Base-by-base conservation (phyloP, 1,140 invertebrate species). In the Rhagoletis pomonella region DNA sequence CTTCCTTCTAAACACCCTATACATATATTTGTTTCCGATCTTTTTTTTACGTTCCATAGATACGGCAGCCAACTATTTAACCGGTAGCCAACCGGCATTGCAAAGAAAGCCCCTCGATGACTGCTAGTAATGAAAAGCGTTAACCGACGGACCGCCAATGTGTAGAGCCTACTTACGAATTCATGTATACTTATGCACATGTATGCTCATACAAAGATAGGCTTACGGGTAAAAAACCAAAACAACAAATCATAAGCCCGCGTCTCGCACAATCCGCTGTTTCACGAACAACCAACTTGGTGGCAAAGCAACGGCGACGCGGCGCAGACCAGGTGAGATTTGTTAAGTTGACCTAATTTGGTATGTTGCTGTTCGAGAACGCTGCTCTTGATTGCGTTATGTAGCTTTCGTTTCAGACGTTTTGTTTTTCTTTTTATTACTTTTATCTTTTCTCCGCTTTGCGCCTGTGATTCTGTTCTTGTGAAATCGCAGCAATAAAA, bases 401-500 rank as follows among this genome's bases (percentile, higher is more conserved):
- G 9, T 64, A 14, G 4, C 29, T 67, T 19, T 67, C 10, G 5
- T 67, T 81, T 73, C 44, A 29, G 29, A 29, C 39, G 60, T 67
- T 19, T 81, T 81, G 44, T 39, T 42, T 47, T 73, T 47, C 29
- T 73, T 19, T 81, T 55, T 81, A 55, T 55, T n/a, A 81, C 44
- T 81, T 55, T 81, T 81, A 81, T 58, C 73, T 50, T 42, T 81
- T 7, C 73, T 55, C 4, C n/a, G 50, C 73, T 81, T 81, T 29
- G 17, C 55, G 17, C 6, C 44, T 50, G 47, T 29, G 47, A 50
- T 81, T 50, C 69, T 81, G 47, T 81, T 29, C 47, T 81, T 81
- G 73, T 81, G 73, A 81, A 81, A 81, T 81, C n/a, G 47, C 47
- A 29, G 29, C 47, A 81, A 81, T 81, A 81, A 81, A 81, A 81